Base-by-base conservation (phyloP, 1,140 invertebrate species). In the Temnothorax curvispinosus region DNA sequence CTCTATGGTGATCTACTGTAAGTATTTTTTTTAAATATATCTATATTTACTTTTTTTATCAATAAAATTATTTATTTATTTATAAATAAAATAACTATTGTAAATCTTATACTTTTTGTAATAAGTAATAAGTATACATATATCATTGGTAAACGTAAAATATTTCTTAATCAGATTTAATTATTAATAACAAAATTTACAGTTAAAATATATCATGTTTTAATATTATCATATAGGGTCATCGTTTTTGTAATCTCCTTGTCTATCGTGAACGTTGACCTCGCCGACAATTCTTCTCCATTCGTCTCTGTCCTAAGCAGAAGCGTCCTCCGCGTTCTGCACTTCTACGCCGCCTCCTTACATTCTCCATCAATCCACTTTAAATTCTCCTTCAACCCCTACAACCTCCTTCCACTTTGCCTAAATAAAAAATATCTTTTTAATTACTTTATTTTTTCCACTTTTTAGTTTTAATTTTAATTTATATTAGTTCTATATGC, bases 1-100 rank as follows among this genome's bases (percentile, higher is more conserved):
- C 85, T 95, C 96, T 11, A 98, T 98, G 97, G 96, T 97, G 32
- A 97, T 98, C 78, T 98, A 97, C 90, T 97, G 97, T 97, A 95
- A 97, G 97, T 96, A 90, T 86, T 7, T 50, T 18, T 65, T 50
- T 47, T 44, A 21, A 35, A 62, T 62, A 62, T 18, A 7, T 35
- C 1, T 47, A 11, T 47, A 47, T 4, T 52, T 52, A 52, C 5
- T 21, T 52, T 52, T 47, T 52, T 52, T 18, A 3, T 15, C 18
- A 52, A 47, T 47, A 52, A 52, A 18, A 52, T 52, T 18, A 52
- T 27, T 27, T 27, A 27, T 27, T 52, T 52, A 47, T 52, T 52
- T 52, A 18, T 52, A 15, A 52, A 52, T 18, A 5, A 52, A 52
- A 52, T 52, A 52, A 52, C 18, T 52, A 4, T 52, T 52, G 50